Evolutionary conservation across 2,797 vertebrate genomes (phyloP), one percentile per base, ranked within the genome.

Genomic region (Masticophis lateralis): DNA sequence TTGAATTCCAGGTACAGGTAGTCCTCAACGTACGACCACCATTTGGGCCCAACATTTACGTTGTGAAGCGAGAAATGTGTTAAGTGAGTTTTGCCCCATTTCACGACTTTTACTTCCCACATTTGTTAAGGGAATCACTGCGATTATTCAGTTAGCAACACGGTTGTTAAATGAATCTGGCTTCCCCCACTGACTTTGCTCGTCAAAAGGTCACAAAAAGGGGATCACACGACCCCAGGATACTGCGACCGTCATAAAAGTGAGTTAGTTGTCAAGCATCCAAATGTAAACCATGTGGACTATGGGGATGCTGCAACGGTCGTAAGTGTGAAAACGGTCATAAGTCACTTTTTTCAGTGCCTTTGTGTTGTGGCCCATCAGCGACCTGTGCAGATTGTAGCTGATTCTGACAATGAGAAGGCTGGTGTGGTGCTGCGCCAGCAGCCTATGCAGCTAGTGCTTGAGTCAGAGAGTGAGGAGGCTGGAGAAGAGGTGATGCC

Each of bases 1-100:
- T 60, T 60, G 60, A 61, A 61, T 61, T 63, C 25, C 60, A 63
- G 60, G 60, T 27, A 32, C 28, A 32, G 14, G n/a, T 16, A 16
- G 13, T n/a, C 5, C 63, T n/a, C 13, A 0, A 13, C 28, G 14
- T 2, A 14, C 0, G 0, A 14, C 63, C 28, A 14, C 63, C 14
- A 66, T 14, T 16, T 66, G 63, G 0, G 28, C 63, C 63, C 61
- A 5, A 28, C 25, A 4, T 28, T 27, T 27, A 27, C 11, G 1
- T 28, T 5, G 27, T 25, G 4, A 63, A 63, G 61, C 28, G 11
- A 63, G 27, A 63, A 13, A 66, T 66, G 13, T 14, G 63, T 66
- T n/a, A 5, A 5, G 63, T 6, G 28, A 66, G 13, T 13, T n/a
- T 66, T 66, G 63, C 2, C 28, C 11, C 27, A 2, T 63, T 5